Conservation (phyloP, 2,113 vertebrate species). For the Todiramphus saurophagus region DNA sequence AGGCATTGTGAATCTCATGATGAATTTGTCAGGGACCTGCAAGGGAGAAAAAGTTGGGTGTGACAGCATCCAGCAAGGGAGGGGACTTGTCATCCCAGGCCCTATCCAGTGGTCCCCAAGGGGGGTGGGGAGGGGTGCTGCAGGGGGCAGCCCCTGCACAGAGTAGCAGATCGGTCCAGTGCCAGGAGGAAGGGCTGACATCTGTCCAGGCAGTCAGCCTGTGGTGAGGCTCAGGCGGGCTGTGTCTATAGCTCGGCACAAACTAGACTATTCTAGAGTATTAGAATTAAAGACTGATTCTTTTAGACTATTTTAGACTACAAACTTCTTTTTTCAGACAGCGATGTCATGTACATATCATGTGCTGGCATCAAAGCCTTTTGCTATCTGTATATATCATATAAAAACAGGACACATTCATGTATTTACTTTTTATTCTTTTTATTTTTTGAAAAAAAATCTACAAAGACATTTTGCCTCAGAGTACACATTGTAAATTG, state of each 20-base stretch:
- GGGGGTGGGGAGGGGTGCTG: neutral
- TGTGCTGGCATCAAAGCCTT: neutral
- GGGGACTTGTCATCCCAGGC: neutral
- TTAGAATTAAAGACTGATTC: neutral
- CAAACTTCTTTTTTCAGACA: neutral
- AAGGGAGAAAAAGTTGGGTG: neutral
- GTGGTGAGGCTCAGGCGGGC: no score
- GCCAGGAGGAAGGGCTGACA: neutral
- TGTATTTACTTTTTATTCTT: neutral
- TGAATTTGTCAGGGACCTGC: neutral
- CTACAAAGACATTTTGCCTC: neutral
- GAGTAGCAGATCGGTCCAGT: neutral
- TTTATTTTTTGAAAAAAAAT: neutral
- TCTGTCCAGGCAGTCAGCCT: neutral
- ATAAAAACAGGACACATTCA: neutral
- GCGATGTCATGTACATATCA: accelerated
- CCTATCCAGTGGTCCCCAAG: accelerated
- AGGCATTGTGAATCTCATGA: neutral
- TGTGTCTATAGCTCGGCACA: neutral
- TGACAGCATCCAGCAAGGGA: neutral
- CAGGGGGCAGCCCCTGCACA: neutral
- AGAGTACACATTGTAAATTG: neutral
- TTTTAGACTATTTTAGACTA: neutral
- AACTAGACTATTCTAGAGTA: neutral
- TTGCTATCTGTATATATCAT: neutral